Evolutionary conservation across 1,140 invertebrate genomes (phyloP).

Genomic region (Drosophila nigrodunni): DNA sequence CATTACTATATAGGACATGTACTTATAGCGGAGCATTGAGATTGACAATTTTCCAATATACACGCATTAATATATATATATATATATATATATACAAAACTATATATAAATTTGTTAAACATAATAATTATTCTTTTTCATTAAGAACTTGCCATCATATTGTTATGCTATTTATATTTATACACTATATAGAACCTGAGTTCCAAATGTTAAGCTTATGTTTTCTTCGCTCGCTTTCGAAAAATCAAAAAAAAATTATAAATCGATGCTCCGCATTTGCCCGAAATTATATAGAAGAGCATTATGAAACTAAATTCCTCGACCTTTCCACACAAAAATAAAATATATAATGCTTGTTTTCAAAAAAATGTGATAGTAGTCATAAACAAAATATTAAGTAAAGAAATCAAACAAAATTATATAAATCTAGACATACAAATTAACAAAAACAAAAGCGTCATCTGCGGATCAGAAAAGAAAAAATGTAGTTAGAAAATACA

Average conservation of each 20-base stretch:
- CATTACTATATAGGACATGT: slow-evolving; percentile 60
- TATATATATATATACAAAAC: slow-evolving; percentile 26
- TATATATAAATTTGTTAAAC: slow-evolving; percentile 34
- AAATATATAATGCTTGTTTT: slow-evolving; percentile 74
- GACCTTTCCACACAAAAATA: slow-evolving; percentile 32
- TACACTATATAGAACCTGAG: slow-evolving; percentile 36
- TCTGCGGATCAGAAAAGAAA: slow-evolving; percentile 16
- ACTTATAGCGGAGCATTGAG: slow-evolving; percentile 65
- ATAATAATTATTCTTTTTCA: slow-evolving; percentile 18
- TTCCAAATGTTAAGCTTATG: slow-evolving; percentile 44
- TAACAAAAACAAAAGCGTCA: slow-evolving; percentile 6
- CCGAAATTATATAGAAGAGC: slow-evolving; percentile 25
- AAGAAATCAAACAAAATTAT: slow-evolving; percentile 46
- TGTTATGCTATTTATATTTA: slow-evolving; percentile 50
- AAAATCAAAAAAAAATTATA: background rate
- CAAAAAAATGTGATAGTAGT: slow-evolving; percentile 83
- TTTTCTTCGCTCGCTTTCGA: slow-evolving; percentile 47
- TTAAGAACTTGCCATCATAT: slow-evolving; percentile 46
- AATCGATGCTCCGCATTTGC: slow-evolving; percentile 18
- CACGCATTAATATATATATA: slow-evolving; percentile 5
- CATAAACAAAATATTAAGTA: slow-evolving; percentile 78
- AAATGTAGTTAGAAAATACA: slow-evolving; percentile 3
- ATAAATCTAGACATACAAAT: slow-evolving; percentile 62
- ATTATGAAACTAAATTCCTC: slow-evolving; percentile 28
- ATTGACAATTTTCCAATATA: slow-evolving; percentile 38